Percentiles rank a stretch among this genome's conserved stretches.
These are phyloP conservation scores for Drosophila miranda DNA, from an alignment of 1,140 invertebrate genomes.

Conservation along the genomic window DNA sequence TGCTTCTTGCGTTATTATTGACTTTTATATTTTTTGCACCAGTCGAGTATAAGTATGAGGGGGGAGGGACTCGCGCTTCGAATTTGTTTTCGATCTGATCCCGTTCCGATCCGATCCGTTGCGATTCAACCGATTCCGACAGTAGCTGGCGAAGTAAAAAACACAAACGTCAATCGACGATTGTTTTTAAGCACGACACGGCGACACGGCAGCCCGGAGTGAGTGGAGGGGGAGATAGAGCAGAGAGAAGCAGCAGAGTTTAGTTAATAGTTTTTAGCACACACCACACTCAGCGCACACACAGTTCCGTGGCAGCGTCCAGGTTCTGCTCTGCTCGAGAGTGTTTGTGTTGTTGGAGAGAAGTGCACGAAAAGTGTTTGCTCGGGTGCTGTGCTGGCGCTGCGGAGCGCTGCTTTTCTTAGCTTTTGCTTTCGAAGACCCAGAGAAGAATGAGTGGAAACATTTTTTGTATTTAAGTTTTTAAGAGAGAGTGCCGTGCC, in stretches of 20 bases:
- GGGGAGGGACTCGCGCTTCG: no score
- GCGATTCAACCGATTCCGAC: constrained; percentile 40
- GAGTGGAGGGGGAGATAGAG: constrained; percentile 41
- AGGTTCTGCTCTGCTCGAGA: constrained; percentile 14
- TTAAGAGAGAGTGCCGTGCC: no score
- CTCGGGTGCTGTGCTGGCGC: constrained; percentile 32
- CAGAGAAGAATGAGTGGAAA: constrained; percentile 75
- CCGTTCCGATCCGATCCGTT: constrained; percentile 15
- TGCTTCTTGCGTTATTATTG: no score
- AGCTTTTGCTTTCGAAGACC: constrained; percentile 48
- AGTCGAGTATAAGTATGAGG: no score
- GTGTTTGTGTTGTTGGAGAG: constrained; percentile 49
- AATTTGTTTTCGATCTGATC: constrained; percentile 21
- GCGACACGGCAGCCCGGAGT: constrained; percentile 30
- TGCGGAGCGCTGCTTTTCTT: constrained; percentile 59
- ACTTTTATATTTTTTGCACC: no score
- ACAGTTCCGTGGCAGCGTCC: constrained; percentile 22
- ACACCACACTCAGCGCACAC: constrained; percentile 1
- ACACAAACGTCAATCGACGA: constrained; percentile 49
- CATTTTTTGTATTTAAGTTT: no score
- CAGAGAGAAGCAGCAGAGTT: constrained; percentile 38
- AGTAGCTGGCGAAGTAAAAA: constrained; percentile 53
- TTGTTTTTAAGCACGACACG: constrained; percentile 56
- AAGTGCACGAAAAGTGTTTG: constrained; percentile 73
- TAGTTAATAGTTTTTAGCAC: constrained; percentile 47